phyloP scores from a whole-genome alignment of 2,888 invertebrate genomes.

The Euclidia mi region DNA sequence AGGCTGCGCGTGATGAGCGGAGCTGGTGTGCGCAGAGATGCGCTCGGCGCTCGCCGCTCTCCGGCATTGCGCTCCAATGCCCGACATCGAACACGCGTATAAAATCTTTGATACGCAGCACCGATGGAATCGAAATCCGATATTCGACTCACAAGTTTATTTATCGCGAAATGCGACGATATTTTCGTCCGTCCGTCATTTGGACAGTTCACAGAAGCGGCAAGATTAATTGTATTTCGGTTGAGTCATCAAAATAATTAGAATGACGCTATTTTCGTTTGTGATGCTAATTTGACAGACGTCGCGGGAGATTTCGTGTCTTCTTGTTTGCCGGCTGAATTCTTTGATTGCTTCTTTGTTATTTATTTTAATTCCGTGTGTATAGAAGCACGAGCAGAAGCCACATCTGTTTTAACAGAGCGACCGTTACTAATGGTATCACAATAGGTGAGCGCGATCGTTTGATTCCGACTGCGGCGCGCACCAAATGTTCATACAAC shows the following conservation, averaged over 20 bases:
- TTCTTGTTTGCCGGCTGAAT: conserved; percentile 79
- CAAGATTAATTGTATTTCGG: conserved; percentile 90
- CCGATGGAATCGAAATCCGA: conserved; percentile 89
- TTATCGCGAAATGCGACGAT: conserved; percentile 89
- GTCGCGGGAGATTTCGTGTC: conserved; percentile 88
- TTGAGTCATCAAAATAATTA: conserved; percentile 90
- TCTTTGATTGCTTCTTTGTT: conserved; percentile 84
- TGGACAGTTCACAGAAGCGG: conserved; percentile 89
- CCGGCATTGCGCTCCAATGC: conserved; percentile 79
- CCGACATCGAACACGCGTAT: conserved; percentile 76
- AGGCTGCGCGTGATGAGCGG: conserved; percentile 25
- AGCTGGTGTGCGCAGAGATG: conserved; percentile 15
- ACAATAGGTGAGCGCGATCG: conserved; percentile 38
- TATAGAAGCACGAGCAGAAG: conserved; percentile 52
- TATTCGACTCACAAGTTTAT: conserved; percentile 86
- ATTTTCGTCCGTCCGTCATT: conserved; percentile 89
- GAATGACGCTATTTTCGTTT: conserved; percentile 90
- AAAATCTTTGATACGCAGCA: conserved; percentile 88
- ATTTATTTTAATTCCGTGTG: conserved; percentile 66
- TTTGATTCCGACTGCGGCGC: conserved; percentile 36
- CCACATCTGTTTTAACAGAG: conserved; percentile 59
- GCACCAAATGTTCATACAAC: conserved; percentile 36
- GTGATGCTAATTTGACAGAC: conserved; percentile 90
- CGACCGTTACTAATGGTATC: conserved; percentile 44
- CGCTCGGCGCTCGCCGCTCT: conserved; percentile 21